Evolutionary conservation across 2,113 vertebrate genomes (phyloP).

Genomic region (Ondatra zibethicus): DNA sequence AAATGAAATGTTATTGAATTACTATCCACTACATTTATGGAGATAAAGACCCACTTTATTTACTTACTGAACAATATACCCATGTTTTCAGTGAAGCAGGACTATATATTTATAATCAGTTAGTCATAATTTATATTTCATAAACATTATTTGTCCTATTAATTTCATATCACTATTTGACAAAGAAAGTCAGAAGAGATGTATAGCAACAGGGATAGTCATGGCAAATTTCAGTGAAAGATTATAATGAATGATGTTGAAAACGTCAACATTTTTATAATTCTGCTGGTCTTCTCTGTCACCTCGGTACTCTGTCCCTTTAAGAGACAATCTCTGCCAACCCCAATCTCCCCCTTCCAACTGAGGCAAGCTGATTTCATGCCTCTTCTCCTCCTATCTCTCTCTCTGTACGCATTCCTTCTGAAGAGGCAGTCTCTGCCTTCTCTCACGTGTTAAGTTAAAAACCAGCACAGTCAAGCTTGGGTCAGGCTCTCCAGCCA

Average conservation of each 20-base stretch:
- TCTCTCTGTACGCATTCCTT: too few species aligned
- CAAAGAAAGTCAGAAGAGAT: background rate
- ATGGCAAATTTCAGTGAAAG: background rate
- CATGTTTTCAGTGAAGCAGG: background rate
- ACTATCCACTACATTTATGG: background rate
- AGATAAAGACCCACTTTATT: background rate
- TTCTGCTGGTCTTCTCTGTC: too few species aligned
- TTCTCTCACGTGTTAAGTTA: too few species aligned
- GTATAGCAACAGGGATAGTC: fast-evolving
- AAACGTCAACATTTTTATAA: background rate
- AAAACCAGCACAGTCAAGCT: too few species aligned
- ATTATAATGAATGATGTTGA: background rate
- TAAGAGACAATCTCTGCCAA: too few species aligned
- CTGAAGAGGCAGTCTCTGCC: too few species aligned
- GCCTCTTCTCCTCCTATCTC: too few species aligned
- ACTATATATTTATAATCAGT: background rate
- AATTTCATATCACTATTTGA: background rate
- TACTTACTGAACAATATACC: background rate
- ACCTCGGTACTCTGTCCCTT: too few species aligned
- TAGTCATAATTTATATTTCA: background rate
- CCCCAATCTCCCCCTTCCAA: too few species aligned
- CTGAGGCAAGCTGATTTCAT: too few species aligned
- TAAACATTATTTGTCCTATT: background rate
- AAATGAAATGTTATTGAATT: background rate
- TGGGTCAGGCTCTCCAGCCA: too few species aligned